phyloP scores from a whole-genome alignment of 2,797 vertebrate genomes.

The Enteromius treurensis region DNA sequence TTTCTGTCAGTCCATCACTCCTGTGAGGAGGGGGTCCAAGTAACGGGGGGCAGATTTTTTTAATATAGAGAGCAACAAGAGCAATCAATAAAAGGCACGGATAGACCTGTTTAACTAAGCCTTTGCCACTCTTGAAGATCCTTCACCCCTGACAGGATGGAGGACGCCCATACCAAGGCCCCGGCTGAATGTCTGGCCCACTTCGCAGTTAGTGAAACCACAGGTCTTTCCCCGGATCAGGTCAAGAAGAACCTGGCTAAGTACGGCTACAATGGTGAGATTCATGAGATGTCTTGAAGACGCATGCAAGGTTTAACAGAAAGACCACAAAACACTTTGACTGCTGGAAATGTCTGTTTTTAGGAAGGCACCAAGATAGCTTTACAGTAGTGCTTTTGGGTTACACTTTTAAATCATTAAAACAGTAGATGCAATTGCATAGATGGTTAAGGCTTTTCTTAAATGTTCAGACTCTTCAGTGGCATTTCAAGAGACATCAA shows the following conservation, averaged over 20 bases:
- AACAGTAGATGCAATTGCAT: neutral
- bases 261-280: conserved; percentile 88
- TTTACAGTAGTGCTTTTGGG: neutral
- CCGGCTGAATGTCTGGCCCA: conserved; percentile 81
- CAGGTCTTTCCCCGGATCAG: conserved; percentile 83
- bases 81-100: conserved; percentile 63
- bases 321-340: neutral
- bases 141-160: conserved; percentile 82
- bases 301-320: conserved; percentile 20
- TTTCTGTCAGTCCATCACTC: conserved; percentile 83
- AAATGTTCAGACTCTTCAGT: conserved; percentile 7
- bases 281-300: conserved; percentile 46
- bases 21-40: conserved; percentile 72
- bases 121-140: conserved; percentile 59
- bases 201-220: conserved; percentile 84
- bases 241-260: conserved; percentile 89
- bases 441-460: conserved; percentile 15
- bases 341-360: neutral
- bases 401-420: neutral
- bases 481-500: conserved; percentile 51
- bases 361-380: neutral
- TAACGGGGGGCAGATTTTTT: conserved; percentile 57
- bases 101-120: conserved; percentile 66
- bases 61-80: conserved; percentile 67
- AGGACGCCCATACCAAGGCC: conserved; percentile 81